phyloP scores from a whole-genome alignment of 23 tunicate species.

The Phallusia fumigata region DNA sequence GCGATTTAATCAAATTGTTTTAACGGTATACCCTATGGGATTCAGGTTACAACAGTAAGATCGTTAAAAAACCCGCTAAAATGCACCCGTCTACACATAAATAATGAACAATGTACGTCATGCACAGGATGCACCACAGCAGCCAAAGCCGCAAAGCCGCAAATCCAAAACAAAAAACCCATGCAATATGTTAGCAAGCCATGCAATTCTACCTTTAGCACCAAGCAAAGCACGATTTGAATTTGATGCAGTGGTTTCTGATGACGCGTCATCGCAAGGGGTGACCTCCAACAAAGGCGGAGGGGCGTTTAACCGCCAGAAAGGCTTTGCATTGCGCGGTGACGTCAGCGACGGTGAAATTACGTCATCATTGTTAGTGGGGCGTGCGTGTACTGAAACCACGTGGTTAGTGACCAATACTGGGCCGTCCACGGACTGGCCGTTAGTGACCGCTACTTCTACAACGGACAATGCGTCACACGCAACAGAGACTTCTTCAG shows the following conservation, averaged over 20 bases:
- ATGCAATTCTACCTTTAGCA: constrained; percentile 28
- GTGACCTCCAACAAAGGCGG: not conserved
- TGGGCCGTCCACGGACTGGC: not conserved
- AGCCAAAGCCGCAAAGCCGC: not conserved
- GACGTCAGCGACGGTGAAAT: not conserved
- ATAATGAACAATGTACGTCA: too few species aligned
- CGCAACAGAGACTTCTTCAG: not conserved
- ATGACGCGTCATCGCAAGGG: not conserved
- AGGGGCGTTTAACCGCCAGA: not conserved
- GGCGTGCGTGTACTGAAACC: not conserved
- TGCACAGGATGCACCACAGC: too few species aligned
- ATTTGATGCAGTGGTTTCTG: not conserved
- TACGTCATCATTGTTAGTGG: constrained; percentile 1
- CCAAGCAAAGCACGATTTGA: not conserved
- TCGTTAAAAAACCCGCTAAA: too few species aligned
- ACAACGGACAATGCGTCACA: not conserved
- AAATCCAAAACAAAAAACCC: too few species aligned
- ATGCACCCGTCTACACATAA: too few species aligned
- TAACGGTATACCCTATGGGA: too few species aligned
- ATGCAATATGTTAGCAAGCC: not conserved
- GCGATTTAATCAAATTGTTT: too few species aligned
- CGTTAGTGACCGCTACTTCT: not conserved
- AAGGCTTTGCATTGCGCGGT: not conserved
- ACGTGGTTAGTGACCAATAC: not conserved
- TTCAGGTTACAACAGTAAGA: too few species aligned